Conservation (phyloP, 2,888 invertebrate genomes). For the Bombyx huttoni region DNA sequence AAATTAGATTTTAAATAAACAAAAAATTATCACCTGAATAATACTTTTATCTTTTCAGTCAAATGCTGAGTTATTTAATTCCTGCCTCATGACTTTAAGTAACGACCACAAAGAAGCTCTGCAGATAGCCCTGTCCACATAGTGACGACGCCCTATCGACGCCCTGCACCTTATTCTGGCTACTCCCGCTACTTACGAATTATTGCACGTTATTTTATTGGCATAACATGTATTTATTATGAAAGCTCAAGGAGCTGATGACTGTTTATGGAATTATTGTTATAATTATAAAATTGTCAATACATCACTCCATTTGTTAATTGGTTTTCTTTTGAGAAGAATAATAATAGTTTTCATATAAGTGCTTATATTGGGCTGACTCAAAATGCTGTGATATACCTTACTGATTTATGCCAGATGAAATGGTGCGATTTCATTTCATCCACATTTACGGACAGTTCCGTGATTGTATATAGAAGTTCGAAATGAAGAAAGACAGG, state of each 20-base stretch:
- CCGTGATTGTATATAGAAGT: background rate
- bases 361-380: conserved; percentile 41
- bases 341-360: conserved; percentile 13
- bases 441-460: background rate
- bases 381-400: conserved; percentile 69
- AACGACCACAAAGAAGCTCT: conserved; percentile 88
- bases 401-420: conserved; percentile 39
- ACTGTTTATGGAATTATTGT: conserved; percentile 14
- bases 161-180: conserved; percentile 23
- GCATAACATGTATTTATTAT: conserved; percentile 4
- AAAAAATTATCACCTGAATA: no score
- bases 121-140: conserved; percentile 77
- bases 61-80: conserved; percentile 84
- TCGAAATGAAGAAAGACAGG: background rate
- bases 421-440: background rate
- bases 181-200: conserved; percentile 18
- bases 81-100: conserved; percentile 82
- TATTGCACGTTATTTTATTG: conserved; percentile 9
- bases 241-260: conserved; percentile 12
- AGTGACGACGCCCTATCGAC: conserved; percentile 17
- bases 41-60: conserved; percentile 59
- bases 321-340: conserved; percentile 22
- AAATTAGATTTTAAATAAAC: no score
- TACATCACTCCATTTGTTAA: conserved; percentile 1
- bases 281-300: background rate